Evolutionary conservation across 2,797 vertebrate species (phyloP).

Genomic region (Lagodon rhomboides): DNA sequence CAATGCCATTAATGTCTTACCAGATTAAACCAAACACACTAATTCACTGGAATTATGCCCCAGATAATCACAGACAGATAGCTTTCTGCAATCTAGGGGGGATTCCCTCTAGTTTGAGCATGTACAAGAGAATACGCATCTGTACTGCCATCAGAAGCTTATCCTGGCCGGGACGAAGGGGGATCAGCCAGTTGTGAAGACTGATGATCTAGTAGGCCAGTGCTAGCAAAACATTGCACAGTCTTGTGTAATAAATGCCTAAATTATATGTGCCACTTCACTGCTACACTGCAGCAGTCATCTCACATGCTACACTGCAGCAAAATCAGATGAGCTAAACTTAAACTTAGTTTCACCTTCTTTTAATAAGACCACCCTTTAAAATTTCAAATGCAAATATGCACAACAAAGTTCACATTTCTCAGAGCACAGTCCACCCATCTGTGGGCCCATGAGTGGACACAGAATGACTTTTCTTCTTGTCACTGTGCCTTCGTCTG

Average conservation of each 20-base stretch:
- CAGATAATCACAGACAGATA: slow-evolving; percentile 70
- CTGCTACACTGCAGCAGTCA: not conserved
- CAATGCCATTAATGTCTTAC: slow-evolving; percentile 74
- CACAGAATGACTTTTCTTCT: slow-evolving; percentile 56
- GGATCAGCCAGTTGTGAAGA: slow-evolving; percentile 34
- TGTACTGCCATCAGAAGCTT: slow-evolving; percentile 61
- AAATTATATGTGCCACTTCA: slow-evolving; percentile 6
- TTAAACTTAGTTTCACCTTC: not conserved
- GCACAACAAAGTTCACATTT: slow-evolving; percentile 32
- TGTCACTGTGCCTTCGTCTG: slow-evolving; percentile 47
- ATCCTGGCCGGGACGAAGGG: slow-evolving; percentile 30
- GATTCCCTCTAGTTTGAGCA: slow-evolving; percentile 56
- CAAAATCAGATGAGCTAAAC: not conserved
- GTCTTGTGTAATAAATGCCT: slow-evolving; percentile 21
- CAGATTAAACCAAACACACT: slow-evolving; percentile 74
- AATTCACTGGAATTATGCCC: slow-evolving; percentile 63
- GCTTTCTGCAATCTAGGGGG: slow-evolving; percentile 50
- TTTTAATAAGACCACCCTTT: not conserved
- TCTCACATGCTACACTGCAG: not conserved
- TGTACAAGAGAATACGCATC: slow-evolving; percentile 58
- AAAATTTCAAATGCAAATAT: slow-evolving; percentile 25
- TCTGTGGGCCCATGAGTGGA: slow-evolving; percentile 29
- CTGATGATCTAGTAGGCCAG: slow-evolving; percentile 7
- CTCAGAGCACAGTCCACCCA: slow-evolving; percentile 22
- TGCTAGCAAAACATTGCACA: slow-evolving; percentile 16